Evolutionary conservation across 2,113 vertebrate genomes (phyloP), one percentile per base, ranked within the genome.

Genomic region (Rhinolophus ferrumequinum): DNA sequence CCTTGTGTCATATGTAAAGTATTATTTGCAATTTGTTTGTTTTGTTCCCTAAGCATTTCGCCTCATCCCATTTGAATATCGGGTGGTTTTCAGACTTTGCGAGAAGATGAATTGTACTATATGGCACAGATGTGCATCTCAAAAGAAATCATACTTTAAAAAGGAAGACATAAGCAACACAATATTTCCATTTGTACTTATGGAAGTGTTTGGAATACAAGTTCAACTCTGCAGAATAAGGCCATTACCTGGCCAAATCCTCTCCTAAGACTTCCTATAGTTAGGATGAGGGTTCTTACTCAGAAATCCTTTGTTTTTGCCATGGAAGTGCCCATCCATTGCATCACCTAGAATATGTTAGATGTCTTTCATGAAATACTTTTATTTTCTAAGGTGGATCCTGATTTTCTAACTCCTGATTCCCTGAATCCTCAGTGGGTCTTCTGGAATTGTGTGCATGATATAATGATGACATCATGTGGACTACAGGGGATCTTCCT

Each of bases 401-500:
- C 54, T 44, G 64, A 50, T 69, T 70, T 92, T 89, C 28, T 88
- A 24, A 58, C 66, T 70, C 13, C 24, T 30, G 10, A 58, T 60
- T 38, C 12, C 19, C 5, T 81, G 30, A 81, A 15, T 77, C 30
- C n/a, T 77, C 69, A 35, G 5, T 4, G 44, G 30, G 16, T 77
- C 35, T 76, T n/a, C 4, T 80, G 35, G 47, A 90, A 52, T 6
- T 73, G 52, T 22, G 22, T 22, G 22, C 18, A 13, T 8, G 4
- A 33, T 81, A 30, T 41, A 86, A 19, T 12, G n/a, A 6, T 30
- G 4, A 2, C 30, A 50, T 41, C 22, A 4, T 15, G 4, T 60
- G 62, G 1, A 50, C 67, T 64, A 15, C 13, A 22, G 0, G 41
- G 4, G 30, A 0, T 21, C 26, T 81, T 18, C 35, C 7, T 77